A percentile compares a stretch with the other conserved stretches of the same genome.
Evolutionary conservation across 1,140 invertebrate genomes (phyloP).

Genomic region (Drosophila pseudoananassae): DNA sequence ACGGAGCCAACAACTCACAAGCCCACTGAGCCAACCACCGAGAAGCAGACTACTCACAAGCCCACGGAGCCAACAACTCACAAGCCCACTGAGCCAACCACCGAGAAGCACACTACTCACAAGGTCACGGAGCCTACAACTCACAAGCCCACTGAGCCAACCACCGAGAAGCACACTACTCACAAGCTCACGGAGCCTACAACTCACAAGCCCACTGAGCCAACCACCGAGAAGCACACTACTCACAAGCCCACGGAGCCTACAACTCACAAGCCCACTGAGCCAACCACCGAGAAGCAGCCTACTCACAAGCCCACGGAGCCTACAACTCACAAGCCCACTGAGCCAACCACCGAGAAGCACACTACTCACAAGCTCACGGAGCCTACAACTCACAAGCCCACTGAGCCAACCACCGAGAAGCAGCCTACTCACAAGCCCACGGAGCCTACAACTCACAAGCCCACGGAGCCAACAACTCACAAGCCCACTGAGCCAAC

Average conservation of each 20-base stretch:
- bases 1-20: not conserved
- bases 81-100: not conserved
- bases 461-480: slow-evolving; percentile 1
- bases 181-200: not conserved
- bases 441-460: not conserved
- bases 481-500: not conserved
- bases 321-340: not conserved
- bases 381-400: not conserved
- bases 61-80: not conserved
- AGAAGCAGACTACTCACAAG: not conserved
- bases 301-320: not conserved
- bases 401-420: slow-evolving; percentile 1
- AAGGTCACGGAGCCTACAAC: not conserved
- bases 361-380: not conserved
- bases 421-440: not conserved
- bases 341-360: not conserved
- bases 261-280: not conserved
- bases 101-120: not conserved
- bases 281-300: slow-evolving; percentile 4
- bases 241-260: not conserved
- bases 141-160: not conserved
- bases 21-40: slow-evolving; percentile 1
- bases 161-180: not conserved
- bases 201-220: not conserved
- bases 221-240: not conserved